Evolutionary conservation across 2,888 invertebrate species (phyloP).

Genomic region (Mimas tiliae): DNA sequence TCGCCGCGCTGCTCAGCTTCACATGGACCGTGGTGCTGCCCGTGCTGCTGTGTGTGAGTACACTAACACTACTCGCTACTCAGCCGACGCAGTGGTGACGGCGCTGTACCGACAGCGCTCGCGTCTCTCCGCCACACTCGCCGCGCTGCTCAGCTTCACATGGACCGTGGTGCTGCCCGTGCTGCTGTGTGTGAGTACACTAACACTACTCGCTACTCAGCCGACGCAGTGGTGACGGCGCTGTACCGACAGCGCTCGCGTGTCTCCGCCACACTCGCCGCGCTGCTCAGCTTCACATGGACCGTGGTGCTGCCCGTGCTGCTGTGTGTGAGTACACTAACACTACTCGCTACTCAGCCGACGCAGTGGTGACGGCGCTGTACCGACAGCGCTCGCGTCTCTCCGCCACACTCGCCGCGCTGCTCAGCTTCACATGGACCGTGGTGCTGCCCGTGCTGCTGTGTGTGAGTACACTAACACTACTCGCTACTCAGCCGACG

Average conservation of each 20-base stretch:
- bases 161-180: conserved; percentile 96
- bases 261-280: conserved; percentile 82
- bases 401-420: conserved; percentile 84
- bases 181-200: conserved; percentile 87
- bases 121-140: conserved; percentile 75
- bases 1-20: conserved; percentile 90
- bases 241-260: conserved; percentile 64
- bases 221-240: not conserved
- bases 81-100: not conserved
- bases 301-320: conserved; percentile 93
- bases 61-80: not conserved
- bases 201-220: not conserved
- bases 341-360: not conserved
- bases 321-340: conserved; percentile 86
- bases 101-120: conserved; percentile 63
- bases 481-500: too few species aligned
- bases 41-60: conserved; percentile 89
- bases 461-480: too few species aligned
- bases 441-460: conserved; percentile 92
- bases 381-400: conserved; percentile 64
- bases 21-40: conserved; percentile 95
- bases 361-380: not conserved
- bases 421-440: conserved; percentile 94
- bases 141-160: conserved; percentile 90
- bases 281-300: conserved; percentile 93